These are phyloP conservation scores for Catharus bicknelli DNA, from an alignment of 2,113 vertebrate species.

Conservation along the genomic window DNA sequence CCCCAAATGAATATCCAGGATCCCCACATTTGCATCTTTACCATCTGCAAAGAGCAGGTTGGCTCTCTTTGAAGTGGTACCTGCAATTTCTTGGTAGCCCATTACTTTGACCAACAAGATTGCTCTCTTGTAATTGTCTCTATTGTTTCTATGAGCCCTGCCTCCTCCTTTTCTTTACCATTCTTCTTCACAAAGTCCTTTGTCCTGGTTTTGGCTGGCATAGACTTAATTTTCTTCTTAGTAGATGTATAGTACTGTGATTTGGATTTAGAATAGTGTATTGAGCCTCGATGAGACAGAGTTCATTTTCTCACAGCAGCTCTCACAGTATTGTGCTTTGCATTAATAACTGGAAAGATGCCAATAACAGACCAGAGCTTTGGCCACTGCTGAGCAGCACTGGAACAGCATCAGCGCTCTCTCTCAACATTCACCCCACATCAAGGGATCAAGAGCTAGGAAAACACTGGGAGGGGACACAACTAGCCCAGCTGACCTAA, in stretches of 20 bases:
- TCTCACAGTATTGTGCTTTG: neutral
- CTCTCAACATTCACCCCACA: neutral
- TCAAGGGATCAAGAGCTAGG: too few relatives aligned
- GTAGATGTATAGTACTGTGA: too few relatives aligned
- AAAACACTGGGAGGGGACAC: neutral
- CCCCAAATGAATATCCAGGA: neutral
- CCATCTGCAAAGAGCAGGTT: neutral
- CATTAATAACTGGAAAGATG: neutral
- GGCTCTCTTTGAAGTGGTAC: neutral
- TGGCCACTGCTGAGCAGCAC: neutral
- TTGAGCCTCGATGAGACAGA: neutral
- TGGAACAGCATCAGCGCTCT: neutral
- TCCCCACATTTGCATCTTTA: neutral
- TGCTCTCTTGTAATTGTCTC: neutral
- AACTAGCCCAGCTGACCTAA: neutral
- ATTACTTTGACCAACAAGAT: neutral
- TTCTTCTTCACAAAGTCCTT: neutral
- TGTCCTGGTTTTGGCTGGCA: neutral
- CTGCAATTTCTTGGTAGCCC: neutral
- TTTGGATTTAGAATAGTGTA: neutral
- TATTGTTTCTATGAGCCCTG: neutral
- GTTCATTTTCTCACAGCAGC: neutral
- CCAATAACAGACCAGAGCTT: neutral
- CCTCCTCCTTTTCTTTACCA: neutral
- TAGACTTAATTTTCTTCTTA: neutral